These are phyloP conservation scores for Corythornis leucogaster DNA, from an alignment of 2,797 vertebrate genomes.

Conservation along the genomic window DNA sequence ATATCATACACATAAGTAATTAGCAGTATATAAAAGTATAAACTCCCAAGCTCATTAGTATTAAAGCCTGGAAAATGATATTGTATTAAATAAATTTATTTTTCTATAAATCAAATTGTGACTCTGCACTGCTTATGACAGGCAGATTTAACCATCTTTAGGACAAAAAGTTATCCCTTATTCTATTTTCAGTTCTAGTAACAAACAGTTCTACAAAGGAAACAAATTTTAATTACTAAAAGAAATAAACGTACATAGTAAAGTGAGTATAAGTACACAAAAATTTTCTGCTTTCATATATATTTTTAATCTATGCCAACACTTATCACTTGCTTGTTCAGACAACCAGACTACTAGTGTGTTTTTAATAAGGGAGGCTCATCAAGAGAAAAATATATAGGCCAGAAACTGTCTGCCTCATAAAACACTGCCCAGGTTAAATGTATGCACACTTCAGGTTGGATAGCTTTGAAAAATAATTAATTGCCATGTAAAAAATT, in stretches of 20 bases:
- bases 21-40: background rate
- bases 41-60: background rate
- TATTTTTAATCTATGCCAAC: background rate
- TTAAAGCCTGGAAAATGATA: background rate
- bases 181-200: background rate
- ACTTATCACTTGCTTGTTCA: background rate
- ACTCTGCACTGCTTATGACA: background rate
- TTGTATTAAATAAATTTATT: conserved; percentile 13
- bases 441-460: background rate
- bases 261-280: background rate
- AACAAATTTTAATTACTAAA: background rate
- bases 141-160: background rate
- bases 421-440: background rate
- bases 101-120: background rate
- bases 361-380: background rate
- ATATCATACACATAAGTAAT: background rate
- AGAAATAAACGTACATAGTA: background rate
- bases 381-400: background rate
- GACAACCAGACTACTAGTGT: background rate
- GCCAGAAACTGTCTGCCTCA: background rate
- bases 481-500: background rate
- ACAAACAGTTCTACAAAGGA: background rate
- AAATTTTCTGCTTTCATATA: background rate
- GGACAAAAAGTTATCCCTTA: background rate
- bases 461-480: background rate